phyloP scores from a whole-genome alignment of 2,113 vertebrate genomes.

The Xenopus borealis region DNA sequence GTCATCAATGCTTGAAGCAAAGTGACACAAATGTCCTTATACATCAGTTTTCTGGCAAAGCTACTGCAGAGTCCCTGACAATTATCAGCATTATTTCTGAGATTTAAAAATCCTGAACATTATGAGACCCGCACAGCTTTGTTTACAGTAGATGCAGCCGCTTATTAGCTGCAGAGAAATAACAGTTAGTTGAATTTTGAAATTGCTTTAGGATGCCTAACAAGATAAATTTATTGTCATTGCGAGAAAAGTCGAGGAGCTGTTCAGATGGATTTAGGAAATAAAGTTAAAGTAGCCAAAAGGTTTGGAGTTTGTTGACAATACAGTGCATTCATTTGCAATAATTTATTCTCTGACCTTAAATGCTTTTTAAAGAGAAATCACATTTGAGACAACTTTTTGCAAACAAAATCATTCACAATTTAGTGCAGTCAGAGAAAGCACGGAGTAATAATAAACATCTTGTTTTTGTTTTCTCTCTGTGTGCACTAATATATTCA shows the following conservation, averaged over 20 bases:
- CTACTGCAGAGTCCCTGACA: background rate
- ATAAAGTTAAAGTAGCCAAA: slow-evolving; percentile 7
- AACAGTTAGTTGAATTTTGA: slow-evolving; percentile 13
- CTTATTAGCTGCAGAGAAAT: background rate
- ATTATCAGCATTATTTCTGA: slow-evolving; percentile 14
- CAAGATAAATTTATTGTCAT: slow-evolving; percentile 23
- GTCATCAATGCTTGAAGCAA: background rate
- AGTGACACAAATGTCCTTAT: slow-evolving; percentile 3
- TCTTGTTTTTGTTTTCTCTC: too few species aligned
- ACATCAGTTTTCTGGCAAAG: background rate
- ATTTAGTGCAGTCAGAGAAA: background rate
- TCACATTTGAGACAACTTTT: background rate
- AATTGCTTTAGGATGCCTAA: slow-evolving; percentile 3
- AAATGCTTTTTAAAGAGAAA: background rate
- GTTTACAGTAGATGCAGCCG: background rate
- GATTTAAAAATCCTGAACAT: slow-evolving; percentile 2
- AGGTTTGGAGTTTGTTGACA: background rate
- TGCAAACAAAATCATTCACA: background rate
- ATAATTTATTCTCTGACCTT: slow-evolving; percentile 12
- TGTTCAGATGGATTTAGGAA: background rate
- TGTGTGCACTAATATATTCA: too few species aligned
- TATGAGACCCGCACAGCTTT: background rate
- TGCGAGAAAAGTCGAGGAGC: slow-evolving; percentile 4
- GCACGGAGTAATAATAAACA: too few species aligned
- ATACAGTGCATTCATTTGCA: background rate